These are phyloP conservation scores for Petaurus breviceps DNA, from an alignment of 2,113 vertebrate genomes.

Conservation along the genomic window DNA sequence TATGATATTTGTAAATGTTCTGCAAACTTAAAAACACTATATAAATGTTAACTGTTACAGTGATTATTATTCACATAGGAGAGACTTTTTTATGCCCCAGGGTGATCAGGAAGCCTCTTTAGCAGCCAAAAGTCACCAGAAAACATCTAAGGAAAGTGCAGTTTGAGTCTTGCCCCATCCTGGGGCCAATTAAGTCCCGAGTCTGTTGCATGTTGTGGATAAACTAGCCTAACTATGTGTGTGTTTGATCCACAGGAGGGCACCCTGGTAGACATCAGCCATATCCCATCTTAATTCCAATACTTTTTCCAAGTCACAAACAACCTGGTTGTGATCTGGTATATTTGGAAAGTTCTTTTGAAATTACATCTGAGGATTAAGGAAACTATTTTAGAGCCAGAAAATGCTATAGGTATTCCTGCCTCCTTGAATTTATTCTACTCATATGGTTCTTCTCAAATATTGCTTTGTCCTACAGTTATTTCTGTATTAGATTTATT, in stretches of 20 bases:
- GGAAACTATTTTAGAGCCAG: background rate
- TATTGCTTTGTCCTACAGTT: background rate
- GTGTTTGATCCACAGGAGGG: background rate
- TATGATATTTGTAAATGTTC: background rate
- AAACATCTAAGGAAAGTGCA: background rate
- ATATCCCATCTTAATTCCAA: too few relatives aligned
- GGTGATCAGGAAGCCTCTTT: background rate
- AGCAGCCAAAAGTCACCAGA: background rate
- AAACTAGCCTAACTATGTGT: background rate
- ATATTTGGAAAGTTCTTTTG: background rate
- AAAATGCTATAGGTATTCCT: background rate
- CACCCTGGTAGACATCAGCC: background rate
- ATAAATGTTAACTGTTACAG: background rate
- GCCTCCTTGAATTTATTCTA: background rate
- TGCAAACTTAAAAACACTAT: background rate
- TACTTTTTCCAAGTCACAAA: background rate
- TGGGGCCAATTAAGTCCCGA: background rate
- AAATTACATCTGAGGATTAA: background rate
- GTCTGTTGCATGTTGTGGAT: background rate
- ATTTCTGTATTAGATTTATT: background rate
- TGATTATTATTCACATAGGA: background rate
- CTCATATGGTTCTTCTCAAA: background rate
- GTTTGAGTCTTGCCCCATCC: background rate
- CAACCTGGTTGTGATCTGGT: background rate
- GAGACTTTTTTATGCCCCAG: background rate